Base-by-base conservation (phyloP, 2,888 invertebrate genomes). In the Agriopis leucophaearia region DNA sequence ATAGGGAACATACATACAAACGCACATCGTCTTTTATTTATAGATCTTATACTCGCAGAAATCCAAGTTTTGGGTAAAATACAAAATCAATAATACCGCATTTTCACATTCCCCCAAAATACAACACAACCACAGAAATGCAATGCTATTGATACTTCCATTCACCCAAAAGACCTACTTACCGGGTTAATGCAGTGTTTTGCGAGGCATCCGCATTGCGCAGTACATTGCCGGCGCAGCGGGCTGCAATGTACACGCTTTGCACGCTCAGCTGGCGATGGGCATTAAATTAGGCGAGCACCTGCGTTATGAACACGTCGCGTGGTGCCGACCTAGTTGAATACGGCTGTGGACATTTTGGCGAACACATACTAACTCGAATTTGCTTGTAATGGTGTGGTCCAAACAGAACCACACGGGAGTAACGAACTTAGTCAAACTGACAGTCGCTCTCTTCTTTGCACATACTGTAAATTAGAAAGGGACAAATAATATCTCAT, bases 181-280 rank as follows among this genome's bases (percentile, higher is more conserved):
- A 36, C 42, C 42, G 16, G 47, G 50, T 62, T 62, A 67, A 67
- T 62, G 66, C 66, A 58, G 69, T 68, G 65, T 69, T 72, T 72
- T 72, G 70, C 74, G 71, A 70, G 54, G 47, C 62, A 74, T 66
- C 75, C 67, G 75, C 75, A 75, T 66, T 75, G 75, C 75, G 75
- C 70, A 62, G 52, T 69, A 54, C 69, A 65, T 65, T 62, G 58
- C 61, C 60, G 65, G 62, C 44, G 59, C 55, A 61, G 45, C 15
- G 50, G 40, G 58, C 44, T 55, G 59, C 65, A 62, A 61, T 47
- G 13, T 51, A 62, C 45, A 40, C 54, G 63, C 57, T 42, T 63
- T 35, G 50, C 65, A 60, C 63, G 72, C 58, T 65, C 55, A 57
- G 48, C 59, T 69, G 66, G 70, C 68, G 63, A 70, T 70, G 65